Base-by-base conservation (phyloP, 1,140 invertebrate genomes). In the Ceratosolen solmsi region DNA sequence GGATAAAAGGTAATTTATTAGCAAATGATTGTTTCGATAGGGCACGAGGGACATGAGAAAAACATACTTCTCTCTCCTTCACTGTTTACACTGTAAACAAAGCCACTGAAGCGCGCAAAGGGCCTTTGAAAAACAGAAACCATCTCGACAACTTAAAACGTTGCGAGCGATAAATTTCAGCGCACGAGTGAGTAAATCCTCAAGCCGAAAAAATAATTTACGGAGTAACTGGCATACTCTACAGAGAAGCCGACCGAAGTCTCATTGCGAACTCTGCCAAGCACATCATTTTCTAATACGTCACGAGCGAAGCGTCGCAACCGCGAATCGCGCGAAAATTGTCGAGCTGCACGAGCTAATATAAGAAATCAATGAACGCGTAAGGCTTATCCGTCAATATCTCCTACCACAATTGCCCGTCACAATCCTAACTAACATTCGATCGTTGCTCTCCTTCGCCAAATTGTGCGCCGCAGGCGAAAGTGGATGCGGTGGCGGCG, bases 121-220 rank as follows among this genome's bases (percentile, higher is more conserved):
- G 33, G 4, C 5, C 20, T 38, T 68, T 0, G 8, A 36, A 68
- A 68, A 68, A n/a, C 2, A 68, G n/a, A 68, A 22, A 68, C 38
- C 4, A 0, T 36, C 63, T 68, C 17, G 63, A 68, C 36, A 68
- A 33, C 33, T n/a, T 68, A 68, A 68, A 68, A 38, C 38, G 33
- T 38, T 63, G 17, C 33, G 9, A 68, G 5, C 60, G 15, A 68
- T 68, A 68, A 68, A 68, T 68, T 68, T 68, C 22, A 33, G 9
- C 2, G 7, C 7, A 68, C 33, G 8, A n/a, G 20, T 9, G n/a
- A 38, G 63, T 68, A 68, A 38, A 38, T 68, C 11, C 15, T 68
- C 63, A 68, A 68, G 20, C 38, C 20, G 2, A 38, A 22, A 68
- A 68, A 2, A 68, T 68, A 38, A 68, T 68, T 68, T 68, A 68